Conservation (phyloP, 2,888 invertebrate genomes). For the Archips xylosteana region DNA sequence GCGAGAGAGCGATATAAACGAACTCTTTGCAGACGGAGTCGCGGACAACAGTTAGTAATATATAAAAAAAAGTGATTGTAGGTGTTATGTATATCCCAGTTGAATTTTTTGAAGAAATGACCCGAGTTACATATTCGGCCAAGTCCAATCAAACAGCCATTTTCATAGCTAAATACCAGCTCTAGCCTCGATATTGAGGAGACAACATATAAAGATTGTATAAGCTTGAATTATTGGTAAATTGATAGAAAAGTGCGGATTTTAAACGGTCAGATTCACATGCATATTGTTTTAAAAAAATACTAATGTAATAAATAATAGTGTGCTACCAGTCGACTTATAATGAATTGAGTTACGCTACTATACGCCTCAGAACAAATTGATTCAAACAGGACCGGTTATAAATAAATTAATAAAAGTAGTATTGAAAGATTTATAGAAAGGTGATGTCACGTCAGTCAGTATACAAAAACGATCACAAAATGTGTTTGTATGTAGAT, state of each 20-base stretch:
- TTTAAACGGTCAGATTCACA: neutral
- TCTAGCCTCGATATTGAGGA: neutral
- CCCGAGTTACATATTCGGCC: no score
- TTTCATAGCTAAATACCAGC: no score
- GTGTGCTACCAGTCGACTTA: neutral
- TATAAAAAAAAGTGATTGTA: no score
- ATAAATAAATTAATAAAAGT: constrained; percentile 14
- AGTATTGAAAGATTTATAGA: constrained; percentile 17
- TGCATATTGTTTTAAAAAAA: neutral
- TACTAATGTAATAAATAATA: neutral
- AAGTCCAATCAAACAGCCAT: no score
- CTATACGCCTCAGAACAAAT: constrained; percentile 11
- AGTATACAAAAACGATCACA: constrained; percentile 6
- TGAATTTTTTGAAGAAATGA: no score
- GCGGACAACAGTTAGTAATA: no score
- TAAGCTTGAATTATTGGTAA: no score
- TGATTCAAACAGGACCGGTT: constrained; percentile 11
- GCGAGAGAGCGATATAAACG: no score
- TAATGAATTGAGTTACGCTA: constrained; percentile 12
- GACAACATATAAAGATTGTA: neutral
- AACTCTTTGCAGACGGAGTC: no score
- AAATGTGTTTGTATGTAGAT: constrained; percentile 34
- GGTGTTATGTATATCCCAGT: no score
- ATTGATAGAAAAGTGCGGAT: neutral
- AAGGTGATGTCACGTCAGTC: constrained; percentile 31